Conservation (phyloP, 1,140 invertebrate species). For the Neotoxoptera formosana region DNA sequence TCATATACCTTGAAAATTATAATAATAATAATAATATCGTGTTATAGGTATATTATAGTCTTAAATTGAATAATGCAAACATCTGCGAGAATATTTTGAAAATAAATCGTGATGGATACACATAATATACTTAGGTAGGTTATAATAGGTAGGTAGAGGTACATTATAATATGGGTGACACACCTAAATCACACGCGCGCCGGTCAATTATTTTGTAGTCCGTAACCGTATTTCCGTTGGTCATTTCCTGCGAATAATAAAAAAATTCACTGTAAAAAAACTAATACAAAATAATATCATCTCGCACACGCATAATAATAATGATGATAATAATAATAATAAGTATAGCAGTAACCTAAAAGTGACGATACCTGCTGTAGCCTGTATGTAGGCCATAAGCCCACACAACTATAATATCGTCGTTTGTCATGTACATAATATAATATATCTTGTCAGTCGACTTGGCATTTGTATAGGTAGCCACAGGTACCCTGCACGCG, state of each 20-base stretch:
- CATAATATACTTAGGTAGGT: no score
- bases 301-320: not conserved
- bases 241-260: constrained; percentile 46
- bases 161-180: constrained; percentile 15
- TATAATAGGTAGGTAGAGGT: not conserved
- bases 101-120: constrained; percentile 19
- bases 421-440: not conserved
- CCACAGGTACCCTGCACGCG: no score
- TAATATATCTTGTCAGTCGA: no score
- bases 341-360: not conserved
- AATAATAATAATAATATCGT: no score
- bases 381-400: not conserved
- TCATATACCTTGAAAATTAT: not conserved
- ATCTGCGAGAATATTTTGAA: not conserved
- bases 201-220: constrained; percentile 36
- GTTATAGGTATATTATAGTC: not conserved
- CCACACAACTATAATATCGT: not conserved
- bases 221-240: constrained; percentile 50
- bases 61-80: not conserved
- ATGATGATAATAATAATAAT: no score
- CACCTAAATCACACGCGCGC: constrained; percentile 38
- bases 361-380: not conserved
- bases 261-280: not conserved
- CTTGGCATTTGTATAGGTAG: not conserved
- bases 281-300: constrained; percentile 23